Evolutionary conservation across 2,797 vertebrate genomes (phyloP).

Genomic region (Sorex maritimensis): DNA sequence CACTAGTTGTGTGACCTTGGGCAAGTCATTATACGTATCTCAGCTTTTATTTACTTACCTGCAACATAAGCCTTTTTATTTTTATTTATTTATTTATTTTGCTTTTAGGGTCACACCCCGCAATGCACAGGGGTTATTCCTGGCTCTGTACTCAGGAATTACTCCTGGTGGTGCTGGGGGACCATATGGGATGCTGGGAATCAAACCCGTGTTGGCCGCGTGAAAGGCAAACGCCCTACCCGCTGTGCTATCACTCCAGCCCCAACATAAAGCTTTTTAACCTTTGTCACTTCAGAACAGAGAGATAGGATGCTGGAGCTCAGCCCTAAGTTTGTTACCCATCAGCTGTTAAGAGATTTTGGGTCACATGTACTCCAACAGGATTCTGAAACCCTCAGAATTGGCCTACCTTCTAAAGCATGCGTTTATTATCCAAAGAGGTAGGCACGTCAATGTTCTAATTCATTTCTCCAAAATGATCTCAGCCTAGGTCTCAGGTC

Average conservation of each 20-base stretch:
- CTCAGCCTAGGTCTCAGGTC: conserved; percentile 46
- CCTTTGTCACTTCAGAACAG: not conserved
- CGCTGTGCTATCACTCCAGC: too few species aligned
- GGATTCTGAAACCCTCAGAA: not conserved
- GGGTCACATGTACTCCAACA: not conserved
- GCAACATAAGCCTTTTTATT: not conserved
- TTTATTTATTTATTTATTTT: too few species aligned
- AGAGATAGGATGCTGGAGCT: not conserved
- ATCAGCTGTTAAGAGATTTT: not conserved
- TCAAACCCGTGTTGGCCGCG: too few species aligned
- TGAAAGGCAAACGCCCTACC: too few species aligned
- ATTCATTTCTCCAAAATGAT: conserved; percentile 64
- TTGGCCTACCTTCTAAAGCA: conserved; percentile 31
- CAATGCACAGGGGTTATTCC: too few species aligned
- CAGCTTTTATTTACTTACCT: conserved; percentile 4
- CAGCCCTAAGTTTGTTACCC: not conserved
- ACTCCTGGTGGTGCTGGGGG: too few species aligned
- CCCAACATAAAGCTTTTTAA: not conserved
- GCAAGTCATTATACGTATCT: not conserved
- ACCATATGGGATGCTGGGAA: too few species aligned
- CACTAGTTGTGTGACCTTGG: conserved; percentile 25
- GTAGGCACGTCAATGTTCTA: conserved; percentile 6
- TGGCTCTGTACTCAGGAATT: too few species aligned
- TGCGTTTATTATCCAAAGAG: conserved; percentile 32
- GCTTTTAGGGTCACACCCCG: too few species aligned